These are phyloP conservation scores for Diarsia dahlii DNA, from an alignment of 2,888 invertebrate genomes.

Conservation along the genomic window DNA sequence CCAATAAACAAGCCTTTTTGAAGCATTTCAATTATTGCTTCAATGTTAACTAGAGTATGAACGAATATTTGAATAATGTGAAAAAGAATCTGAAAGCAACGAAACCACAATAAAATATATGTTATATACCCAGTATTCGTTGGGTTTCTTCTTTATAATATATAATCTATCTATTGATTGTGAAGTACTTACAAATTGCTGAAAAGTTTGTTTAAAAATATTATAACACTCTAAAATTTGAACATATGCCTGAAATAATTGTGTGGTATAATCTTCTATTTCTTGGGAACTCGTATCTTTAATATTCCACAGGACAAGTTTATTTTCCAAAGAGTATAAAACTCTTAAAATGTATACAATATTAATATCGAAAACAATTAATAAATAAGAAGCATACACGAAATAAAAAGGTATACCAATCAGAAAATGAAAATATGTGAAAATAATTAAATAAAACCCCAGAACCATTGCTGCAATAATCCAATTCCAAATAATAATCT, in stretches of 20 bases:
- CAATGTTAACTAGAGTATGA: neutral
- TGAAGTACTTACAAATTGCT: constrained; percentile 13
- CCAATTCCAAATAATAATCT: constrained; percentile 32
- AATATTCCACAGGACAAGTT: constrained; percentile 17
- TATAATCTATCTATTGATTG: neutral
- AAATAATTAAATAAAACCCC: neutral
- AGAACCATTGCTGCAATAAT: neutral
- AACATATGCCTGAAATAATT: constrained; percentile 30
- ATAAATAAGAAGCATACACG: neutral
- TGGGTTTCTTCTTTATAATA: neutral
- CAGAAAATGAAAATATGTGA: neutral
- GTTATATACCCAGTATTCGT: neutral
- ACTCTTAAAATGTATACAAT: constrained; percentile 10
- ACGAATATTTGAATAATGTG: neutral
- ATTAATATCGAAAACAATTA: constrained; percentile 14
- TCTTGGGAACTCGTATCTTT: neutral
- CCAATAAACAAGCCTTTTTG: neutral
- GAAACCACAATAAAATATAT: neutral
- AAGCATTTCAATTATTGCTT: neutral
- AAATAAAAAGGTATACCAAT: neutral
- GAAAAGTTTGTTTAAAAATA: constrained; percentile 18
- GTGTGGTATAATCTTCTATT: neutral
- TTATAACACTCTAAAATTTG: constrained; percentile 41
- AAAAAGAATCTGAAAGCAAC: constrained; percentile 1
- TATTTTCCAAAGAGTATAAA: constrained; percentile 8